Evolutionary conservation across 2,113 vertebrate species (phyloP).

Genomic region (Nicator chloris): DNA sequence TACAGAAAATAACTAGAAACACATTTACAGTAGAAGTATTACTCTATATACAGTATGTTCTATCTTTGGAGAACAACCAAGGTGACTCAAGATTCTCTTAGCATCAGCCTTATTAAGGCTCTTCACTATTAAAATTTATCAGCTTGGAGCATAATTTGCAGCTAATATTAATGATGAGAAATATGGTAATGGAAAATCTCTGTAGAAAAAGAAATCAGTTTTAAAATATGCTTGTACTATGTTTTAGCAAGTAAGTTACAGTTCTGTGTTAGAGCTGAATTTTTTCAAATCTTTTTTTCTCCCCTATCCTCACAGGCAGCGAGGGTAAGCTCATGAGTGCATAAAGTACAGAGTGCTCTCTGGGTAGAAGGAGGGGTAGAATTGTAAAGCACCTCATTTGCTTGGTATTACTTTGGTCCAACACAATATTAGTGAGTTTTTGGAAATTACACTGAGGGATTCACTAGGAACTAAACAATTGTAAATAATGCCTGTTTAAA

Average conservation of each 20-base stretch:
- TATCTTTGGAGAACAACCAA: not conserved
- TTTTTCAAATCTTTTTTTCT: not conserved
- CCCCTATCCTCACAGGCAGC: not conserved
- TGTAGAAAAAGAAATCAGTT: not conserved
- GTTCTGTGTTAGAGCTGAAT: not conserved
- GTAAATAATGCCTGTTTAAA: slow-evolving; percentile 2
- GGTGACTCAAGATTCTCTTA: not conserved
- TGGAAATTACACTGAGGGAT: not conserved
- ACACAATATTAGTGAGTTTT: not conserved
- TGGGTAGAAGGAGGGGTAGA: not conserved
- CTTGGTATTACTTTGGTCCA: not conserved
- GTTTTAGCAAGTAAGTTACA: not conserved
- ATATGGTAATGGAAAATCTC: not conserved
- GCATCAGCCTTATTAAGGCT: not conserved
- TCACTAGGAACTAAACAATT: not conserved
- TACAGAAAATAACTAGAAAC: not conserved
- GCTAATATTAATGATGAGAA: not conserved
- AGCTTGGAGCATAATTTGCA: not conserved
- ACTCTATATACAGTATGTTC: not conserved
- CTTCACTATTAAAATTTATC: not conserved
- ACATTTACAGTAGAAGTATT: not conserved
- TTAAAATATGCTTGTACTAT: not conserved
- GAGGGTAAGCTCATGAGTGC: not conserved
- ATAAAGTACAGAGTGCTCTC: not conserved
- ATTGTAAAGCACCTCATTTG: not conserved